Base-by-base conservation (phyloP, 64 coral and sea anemone species). In the Actinia tenebrosa region DNA sequence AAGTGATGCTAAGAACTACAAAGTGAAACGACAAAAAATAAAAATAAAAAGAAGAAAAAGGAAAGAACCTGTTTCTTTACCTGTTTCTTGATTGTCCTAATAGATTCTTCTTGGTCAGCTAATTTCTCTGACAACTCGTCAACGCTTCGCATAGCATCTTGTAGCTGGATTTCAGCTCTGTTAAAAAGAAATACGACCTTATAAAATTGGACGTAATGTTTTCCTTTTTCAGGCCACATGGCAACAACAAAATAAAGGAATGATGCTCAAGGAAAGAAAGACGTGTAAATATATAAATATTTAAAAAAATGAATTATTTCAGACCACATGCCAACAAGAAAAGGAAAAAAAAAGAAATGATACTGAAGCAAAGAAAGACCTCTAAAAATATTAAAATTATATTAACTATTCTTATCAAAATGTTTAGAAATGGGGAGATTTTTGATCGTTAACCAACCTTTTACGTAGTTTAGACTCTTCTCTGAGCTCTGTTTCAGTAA, bases 111-210 rank as follows among this genome's bases (percentile, higher is more conserved):
- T 63, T 95, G 93, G 47, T 95, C 97, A 19, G 88, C 88, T 43
- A 93, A 78, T 88, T 92, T 99, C 3, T 91, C 90, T 45, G 97
- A 91, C 17, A 99, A 80, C 66, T 99, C 90, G 45, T 99, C 93
- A 5, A 99, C 83, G 83, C 88, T 99, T 66, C 90, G 45, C 63
- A 95, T 86, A 7, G 93, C 82, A 78, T 99, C 93, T 64, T 95
- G 89, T 42, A 89, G 90, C 17, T 99, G 90, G 20, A 78, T 78
- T 84, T 99, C 97, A 37, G 91, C 52, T 88, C 93, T 98, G 64
- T 84, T 78, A 18, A 85, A 45, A 75, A 78, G 10, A 50, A 37
- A 37, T 37, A 2, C 47, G 7, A 50, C 4, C 47, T 50, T 50
- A 4, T 50, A 50, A 50, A 50, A 4, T 50, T 50, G 47, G 47